Conservation (phyloP, 2,888 invertebrate genomes). For the Noctuana brunneofusca region DNA sequence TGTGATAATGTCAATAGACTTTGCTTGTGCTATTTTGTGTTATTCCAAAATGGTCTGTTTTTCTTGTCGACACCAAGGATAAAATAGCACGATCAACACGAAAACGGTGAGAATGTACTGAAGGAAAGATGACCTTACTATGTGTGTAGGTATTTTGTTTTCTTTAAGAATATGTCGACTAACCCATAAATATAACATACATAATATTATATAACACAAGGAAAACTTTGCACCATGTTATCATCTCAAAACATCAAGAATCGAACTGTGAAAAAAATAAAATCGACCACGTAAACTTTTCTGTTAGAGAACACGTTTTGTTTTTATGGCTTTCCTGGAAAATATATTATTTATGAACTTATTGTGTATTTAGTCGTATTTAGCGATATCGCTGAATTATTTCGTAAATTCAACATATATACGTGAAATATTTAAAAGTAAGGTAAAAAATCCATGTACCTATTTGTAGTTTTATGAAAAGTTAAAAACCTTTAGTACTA, state of each 20-base stretch:
- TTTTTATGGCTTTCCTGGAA: not conserved
- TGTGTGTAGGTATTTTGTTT: slow-evolving; percentile 2
- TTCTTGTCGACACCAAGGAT: not conserved
- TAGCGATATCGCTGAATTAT: not conserved
- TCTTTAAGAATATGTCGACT: slow-evolving; percentile 10
- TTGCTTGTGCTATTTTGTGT: slow-evolving; percentile 4
- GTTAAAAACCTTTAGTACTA: too few relatives aligned
- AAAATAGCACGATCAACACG: not conserved
- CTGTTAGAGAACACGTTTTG: not conserved
- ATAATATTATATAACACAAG: slow-evolving; percentile 11
- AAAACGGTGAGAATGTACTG: not conserved
- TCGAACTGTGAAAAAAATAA: slow-evolving; percentile 27
- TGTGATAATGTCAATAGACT: slow-evolving; percentile 17
- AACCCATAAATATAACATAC: too few relatives aligned
- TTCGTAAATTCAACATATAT: too few relatives aligned
- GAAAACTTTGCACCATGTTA: slow-evolving; percentile 21
- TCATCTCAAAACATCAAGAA: slow-evolving; percentile 22
- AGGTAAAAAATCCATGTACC: too few relatives aligned
- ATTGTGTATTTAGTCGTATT: not conserved
- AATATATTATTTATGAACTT: not conserved
- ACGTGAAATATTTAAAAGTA: too few relatives aligned
- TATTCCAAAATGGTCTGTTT: slow-evolving; percentile 13
- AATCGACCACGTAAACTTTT: slow-evolving; percentile 13
- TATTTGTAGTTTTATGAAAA: too few relatives aligned
- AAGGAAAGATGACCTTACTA: not conserved